These are phyloP conservation scores for Salvelinus alpinus DNA, from an alignment of 2,113 vertebrate species.

Conservation along the genomic window DNA sequence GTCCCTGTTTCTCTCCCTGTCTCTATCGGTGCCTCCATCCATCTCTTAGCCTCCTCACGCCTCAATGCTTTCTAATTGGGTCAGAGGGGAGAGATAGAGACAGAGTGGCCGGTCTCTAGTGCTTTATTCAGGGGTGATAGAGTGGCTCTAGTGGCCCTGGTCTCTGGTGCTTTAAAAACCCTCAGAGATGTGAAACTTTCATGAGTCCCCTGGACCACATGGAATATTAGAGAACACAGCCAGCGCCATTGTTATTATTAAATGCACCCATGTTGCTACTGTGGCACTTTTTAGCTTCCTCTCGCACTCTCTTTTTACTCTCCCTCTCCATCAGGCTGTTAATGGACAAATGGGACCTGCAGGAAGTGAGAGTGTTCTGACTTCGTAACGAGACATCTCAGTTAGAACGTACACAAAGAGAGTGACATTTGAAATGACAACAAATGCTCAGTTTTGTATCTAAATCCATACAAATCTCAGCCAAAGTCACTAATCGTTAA, in stretches of 20 bases:
- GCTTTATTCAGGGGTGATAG: constrained; percentile 53
- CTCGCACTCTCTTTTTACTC: constrained; percentile 44
- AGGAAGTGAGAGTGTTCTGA: neutral
- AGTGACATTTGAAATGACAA: neutral
- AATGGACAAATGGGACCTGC: constrained; percentile 59
- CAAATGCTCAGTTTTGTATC: neutral
- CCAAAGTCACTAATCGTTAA: neutral
- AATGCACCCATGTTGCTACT: constrained; percentile 76
- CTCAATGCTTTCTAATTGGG: constrained; percentile 76
- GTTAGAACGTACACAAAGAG: neutral
- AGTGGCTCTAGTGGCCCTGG: no score
- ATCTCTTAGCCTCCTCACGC: constrained; percentile 18
- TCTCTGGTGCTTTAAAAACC: constrained; percentile 47
- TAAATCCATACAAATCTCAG: neutral
- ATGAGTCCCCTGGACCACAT: constrained; percentile 73
- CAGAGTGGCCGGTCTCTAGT: constrained; percentile 21
- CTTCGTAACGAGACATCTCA: neutral
- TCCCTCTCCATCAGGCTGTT: neutral
- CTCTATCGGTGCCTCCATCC: neutral
- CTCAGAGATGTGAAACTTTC: constrained; percentile 81
- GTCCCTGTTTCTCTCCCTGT: constrained; percentile 47
- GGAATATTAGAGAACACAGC: constrained; percentile 77
- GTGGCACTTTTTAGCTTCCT: constrained; percentile 56
- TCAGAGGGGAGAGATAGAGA: constrained; percentile 44
- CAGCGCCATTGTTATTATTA: constrained; percentile 80